Conservation (phyloP, 2,113 vertebrate genomes). For the Mesitornis unicolor region DNA sequence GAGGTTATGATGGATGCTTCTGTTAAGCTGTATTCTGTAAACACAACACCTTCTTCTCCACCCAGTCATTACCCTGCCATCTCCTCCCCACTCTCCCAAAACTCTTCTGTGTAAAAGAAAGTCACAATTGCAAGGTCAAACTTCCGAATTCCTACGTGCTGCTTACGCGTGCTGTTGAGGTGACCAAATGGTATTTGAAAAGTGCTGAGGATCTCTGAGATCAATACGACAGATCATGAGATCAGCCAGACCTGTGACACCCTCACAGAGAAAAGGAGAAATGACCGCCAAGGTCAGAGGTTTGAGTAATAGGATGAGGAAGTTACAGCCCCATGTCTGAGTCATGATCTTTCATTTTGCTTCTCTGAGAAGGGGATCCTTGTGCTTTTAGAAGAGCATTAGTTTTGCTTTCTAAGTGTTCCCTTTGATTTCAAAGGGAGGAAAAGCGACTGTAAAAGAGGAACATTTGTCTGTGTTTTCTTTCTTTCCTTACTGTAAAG, state of each 20-base stretch:
- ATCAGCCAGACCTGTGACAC: not conserved
- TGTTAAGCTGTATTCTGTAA: not conserved
- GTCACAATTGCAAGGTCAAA: not conserved
- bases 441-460: not conserved
- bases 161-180: not conserved
- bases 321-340: not conserved
- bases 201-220: not conserved
- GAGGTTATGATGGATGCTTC: not conserved
- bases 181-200: not conserved
- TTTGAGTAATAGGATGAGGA: slow-evolving; percentile 7
- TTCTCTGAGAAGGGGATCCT: not conserved
- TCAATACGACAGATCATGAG: not conserved
- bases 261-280: not conserved
- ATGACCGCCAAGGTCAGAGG: not conserved
- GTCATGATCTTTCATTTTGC: not conserved
- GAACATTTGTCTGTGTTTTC: not conserved
- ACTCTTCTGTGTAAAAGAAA: not conserved
- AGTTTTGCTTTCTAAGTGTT: slow-evolving; percentile 17
- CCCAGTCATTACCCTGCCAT: not conserved
- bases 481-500: not conserved
- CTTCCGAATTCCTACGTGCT: not conserved
- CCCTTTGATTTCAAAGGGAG: not conserved
- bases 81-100: not conserved
- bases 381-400: not conserved
- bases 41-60: not conserved